phyloP scores from a whole-genome alignment of 2,888 invertebrate species.

The Ypsolopha sequella region DNA sequence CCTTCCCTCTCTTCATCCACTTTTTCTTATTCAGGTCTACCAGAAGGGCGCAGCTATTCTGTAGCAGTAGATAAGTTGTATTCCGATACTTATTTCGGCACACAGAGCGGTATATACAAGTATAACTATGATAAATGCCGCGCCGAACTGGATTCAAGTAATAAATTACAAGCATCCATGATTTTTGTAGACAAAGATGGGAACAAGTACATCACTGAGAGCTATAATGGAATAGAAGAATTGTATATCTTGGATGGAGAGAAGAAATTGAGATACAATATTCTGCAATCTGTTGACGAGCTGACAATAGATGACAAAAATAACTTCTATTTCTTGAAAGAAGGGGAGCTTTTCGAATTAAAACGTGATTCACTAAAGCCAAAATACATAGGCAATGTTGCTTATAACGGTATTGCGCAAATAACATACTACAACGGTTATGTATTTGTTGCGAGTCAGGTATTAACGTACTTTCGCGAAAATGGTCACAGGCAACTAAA shows the following conservation, averaged over 20 bases:
- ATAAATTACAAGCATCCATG: slow-evolving; percentile 35
- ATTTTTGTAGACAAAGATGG: slow-evolving; percentile 47
- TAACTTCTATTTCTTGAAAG: slow-evolving; percentile 47
- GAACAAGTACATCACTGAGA: slow-evolving; percentile 45
- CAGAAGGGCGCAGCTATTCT: slow-evolving; percentile 42
- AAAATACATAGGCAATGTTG: slow-evolving; percentile 30
- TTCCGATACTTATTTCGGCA: slow-evolving; percentile 44
- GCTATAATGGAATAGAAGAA: slow-evolving; percentile 40
- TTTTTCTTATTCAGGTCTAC: slow-evolving; percentile 28
- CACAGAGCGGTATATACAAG: slow-evolving; percentile 39
- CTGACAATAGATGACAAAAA: slow-evolving; percentile 45
- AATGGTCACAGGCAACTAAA: slow-evolving; percentile 37
- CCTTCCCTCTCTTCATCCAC: background rate
- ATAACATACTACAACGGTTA: slow-evolving; percentile 39
- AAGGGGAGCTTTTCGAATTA: slow-evolving; percentile 36
- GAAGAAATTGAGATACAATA: slow-evolving; percentile 35
- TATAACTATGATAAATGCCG: slow-evolving; percentile 36
- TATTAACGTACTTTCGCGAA: slow-evolving; percentile 39
- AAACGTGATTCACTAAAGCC: slow-evolving; percentile 29
- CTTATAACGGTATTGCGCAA: slow-evolving; percentile 42
- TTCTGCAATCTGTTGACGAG: slow-evolving; percentile 38
- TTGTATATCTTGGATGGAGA: slow-evolving; percentile 36
- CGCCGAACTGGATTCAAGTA: slow-evolving; percentile 29
- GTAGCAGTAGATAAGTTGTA: slow-evolving; percentile 43
- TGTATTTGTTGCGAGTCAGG: slow-evolving; percentile 41